Evolutionary conservation across 2,888 invertebrate genomes (phyloP).

Genomic region (Caenorhabditis sp.): DNA sequence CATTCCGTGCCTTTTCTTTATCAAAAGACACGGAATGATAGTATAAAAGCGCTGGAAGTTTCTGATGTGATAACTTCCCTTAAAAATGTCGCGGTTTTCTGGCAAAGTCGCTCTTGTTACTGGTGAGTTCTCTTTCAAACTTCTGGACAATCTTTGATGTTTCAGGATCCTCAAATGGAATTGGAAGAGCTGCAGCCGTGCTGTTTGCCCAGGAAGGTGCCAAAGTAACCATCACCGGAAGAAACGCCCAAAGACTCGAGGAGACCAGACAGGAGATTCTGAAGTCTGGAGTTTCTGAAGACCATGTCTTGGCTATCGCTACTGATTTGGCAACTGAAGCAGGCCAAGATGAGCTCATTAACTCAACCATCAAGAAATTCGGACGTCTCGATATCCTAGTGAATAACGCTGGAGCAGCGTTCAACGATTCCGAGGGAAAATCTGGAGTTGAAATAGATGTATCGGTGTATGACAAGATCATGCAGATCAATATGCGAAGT

Average conservation of each 20-base stretch:
- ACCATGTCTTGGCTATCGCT: conserved; percentile 24
- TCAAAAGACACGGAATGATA: too few species aligned
- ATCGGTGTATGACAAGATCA: conserved; percentile 28
- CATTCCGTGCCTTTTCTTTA: too few species aligned
- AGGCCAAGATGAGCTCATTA: conserved; percentile 53
- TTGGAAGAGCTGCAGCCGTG: background rate
- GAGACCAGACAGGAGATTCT: conserved; percentile 44
- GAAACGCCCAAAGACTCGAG: background rate
- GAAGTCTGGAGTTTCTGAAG: conserved; percentile 31
- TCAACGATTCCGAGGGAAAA: too few species aligned
- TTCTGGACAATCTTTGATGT: background rate
- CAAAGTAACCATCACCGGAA: conserved; percentile 12
- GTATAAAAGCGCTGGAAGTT: too few species aligned
- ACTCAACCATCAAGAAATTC: conserved; percentile 32
- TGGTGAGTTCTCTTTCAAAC: too few species aligned
- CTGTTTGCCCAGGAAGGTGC: conserved; percentile 9
- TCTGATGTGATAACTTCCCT: too few species aligned
- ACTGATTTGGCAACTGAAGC: conserved; percentile 41
- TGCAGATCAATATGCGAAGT: conserved; percentile 28
- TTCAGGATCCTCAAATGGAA: conserved; percentile 14
- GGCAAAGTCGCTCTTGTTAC: background rate
- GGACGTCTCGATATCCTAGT: background rate
- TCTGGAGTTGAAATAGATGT: too few species aligned
- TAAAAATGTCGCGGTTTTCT: too few species aligned
- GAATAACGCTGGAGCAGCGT: too few species aligned